Conservation (phyloP, 2,113 vertebrate species). For the Seriola rivoliana region DNA sequence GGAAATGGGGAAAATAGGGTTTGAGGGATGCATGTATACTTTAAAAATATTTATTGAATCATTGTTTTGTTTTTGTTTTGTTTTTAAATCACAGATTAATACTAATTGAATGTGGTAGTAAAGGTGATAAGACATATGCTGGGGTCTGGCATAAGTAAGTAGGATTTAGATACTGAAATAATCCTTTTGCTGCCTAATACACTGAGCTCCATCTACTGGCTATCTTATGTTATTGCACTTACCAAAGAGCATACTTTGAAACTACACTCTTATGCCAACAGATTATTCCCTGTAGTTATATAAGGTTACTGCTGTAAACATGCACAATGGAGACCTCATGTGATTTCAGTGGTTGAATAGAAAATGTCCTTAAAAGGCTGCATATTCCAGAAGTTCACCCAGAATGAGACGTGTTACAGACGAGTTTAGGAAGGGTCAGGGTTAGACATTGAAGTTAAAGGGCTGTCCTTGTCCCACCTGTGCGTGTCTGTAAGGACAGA, state of each 20-base stretch:
- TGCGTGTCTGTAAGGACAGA: no score
- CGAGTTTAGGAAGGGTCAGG: no score
- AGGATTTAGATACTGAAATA: background rate
- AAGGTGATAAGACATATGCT: background rate
- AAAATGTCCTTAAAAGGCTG: no score
- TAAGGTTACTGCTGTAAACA: background rate
- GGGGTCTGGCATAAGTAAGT: background rate
- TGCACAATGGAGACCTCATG: no score
- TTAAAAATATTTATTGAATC: no score
- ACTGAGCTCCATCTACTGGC: conserved; percentile 50
- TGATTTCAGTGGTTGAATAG: no score
- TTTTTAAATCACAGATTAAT: background rate
- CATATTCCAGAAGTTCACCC: no score
- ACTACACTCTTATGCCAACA: background rate
- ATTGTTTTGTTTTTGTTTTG: background rate
- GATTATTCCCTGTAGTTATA: background rate
- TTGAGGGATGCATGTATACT: no score
- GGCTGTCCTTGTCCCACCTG: no score
- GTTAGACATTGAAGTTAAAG: no score
- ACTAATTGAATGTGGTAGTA: background rate
- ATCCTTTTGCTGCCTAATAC: background rate
- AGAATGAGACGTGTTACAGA: no score
- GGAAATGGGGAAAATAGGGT: no score
- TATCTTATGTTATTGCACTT: background rate
- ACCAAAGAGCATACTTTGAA: background rate